A percentile compares a stretch with the other conserved stretches of the same genome.
These are phyloP conservation scores for Stenopsyche tienmushanensis DNA, from an alignment of 1,140 invertebrate genomes.

Conservation along the genomic window DNA sequence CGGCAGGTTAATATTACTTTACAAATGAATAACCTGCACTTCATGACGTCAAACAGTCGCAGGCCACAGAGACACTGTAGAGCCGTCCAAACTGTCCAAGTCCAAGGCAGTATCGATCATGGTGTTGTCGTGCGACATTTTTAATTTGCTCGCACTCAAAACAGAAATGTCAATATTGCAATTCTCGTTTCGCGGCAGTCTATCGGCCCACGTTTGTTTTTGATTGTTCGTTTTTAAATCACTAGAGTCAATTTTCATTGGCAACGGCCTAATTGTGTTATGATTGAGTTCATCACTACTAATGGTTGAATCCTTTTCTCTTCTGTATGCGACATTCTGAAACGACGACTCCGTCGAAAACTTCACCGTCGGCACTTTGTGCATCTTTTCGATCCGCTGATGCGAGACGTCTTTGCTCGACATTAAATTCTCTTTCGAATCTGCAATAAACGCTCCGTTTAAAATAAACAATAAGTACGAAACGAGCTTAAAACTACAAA, in stretches of 20 bases:
- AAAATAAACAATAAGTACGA: background rate
- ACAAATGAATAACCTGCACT: conserved; percentile 33
- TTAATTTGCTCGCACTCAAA: conserved; percentile 63
- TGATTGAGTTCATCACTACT: conserved; percentile 28
- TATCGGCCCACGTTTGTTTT: conserved; percentile 46
- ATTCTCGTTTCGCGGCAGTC: conserved; percentile 23
- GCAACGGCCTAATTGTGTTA: conserved; percentile 12
- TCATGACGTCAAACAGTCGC: conserved; percentile 42
- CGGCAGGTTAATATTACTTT: conserved; percentile 3
- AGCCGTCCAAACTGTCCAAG: conserved; percentile 75
- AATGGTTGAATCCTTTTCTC: conserved; percentile 15
- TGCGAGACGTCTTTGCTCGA: conserved; percentile 14
- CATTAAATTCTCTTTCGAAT: conserved; percentile 40
- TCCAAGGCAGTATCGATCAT: conserved; percentile 86
- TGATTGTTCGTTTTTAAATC: conserved; percentile 35
- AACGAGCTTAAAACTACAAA: background rate
- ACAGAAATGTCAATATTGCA: conserved; percentile 28
- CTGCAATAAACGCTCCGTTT: conserved; percentile 25
- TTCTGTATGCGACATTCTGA: conserved; percentile 34
- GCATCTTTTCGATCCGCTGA: conserved; percentile 32
- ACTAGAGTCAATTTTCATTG: conserved; percentile 31
- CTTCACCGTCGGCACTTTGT: conserved; percentile 21
- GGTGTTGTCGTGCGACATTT: conserved; percentile 76
- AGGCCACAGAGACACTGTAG: conserved; percentile 45
- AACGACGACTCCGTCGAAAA: conserved; percentile 9